These are phyloP conservation scores for Sicus ferrugineus DNA, from an alignment of 2,888 invertebrate genomes.

Conservation along the genomic window DNA sequence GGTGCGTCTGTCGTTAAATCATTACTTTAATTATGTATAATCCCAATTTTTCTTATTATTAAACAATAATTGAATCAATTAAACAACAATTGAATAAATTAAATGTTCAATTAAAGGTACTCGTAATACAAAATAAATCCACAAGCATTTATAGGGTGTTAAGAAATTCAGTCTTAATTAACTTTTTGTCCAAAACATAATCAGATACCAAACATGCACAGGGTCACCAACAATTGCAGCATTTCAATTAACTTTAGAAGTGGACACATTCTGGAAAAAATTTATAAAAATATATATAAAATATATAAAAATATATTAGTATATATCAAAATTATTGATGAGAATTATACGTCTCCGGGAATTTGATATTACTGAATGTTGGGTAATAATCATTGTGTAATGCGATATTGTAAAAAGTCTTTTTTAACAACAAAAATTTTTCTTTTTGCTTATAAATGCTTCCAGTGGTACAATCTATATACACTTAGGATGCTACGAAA, in stretches of 20 bases:
- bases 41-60: background rate
- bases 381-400: constrained; percentile 4
- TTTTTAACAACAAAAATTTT: too few species aligned
- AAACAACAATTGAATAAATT: constrained; percentile 19
- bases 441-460: too few species aligned
- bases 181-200: constrained; percentile 28
- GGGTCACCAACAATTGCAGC: constrained; percentile 17
- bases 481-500: background rate
- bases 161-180: constrained; percentile 7
- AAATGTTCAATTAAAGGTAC: constrained; percentile 33
- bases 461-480: background rate
- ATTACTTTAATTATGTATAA: background rate
- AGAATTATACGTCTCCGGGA: too few species aligned
- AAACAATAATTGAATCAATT: background rate
- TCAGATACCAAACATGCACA: constrained; percentile 26
- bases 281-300: constrained; percentile 8
- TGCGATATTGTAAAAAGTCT: background rate
- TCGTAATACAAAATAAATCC: background rate
- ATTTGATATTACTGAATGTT: constrained; percentile 8
- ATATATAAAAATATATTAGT: constrained; percentile 11
- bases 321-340: background rate
- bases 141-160: background rate
- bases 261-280: constrained; percentile 4
- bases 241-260: constrained; percentile 6
- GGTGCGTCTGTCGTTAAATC: background rate